phyloP scores from a whole-genome alignment of 37 sponge, comb jelly and placozoan genomes.

The Theonella swinhoei region DNA sequence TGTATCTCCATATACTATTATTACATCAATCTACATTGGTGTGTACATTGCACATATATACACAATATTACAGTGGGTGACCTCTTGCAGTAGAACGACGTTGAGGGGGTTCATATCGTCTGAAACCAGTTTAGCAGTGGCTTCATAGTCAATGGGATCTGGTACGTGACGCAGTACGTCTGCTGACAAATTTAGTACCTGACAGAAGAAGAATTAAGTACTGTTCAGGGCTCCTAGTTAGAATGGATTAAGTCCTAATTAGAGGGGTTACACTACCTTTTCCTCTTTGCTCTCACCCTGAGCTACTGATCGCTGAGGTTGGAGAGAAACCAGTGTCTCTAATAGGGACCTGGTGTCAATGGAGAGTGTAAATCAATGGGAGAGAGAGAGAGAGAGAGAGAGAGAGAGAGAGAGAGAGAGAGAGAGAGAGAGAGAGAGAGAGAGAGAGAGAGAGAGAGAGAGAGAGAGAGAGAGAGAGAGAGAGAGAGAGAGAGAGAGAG shows the following conservation, averaged over 20 bases:
- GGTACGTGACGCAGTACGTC: slow-evolving; percentile 94
- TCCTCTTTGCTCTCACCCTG: slow-evolving; percentile 97
- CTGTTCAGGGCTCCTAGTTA: too few species aligned
- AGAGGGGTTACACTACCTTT: slow-evolving; percentile 51
- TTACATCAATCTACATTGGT: too few species aligned
- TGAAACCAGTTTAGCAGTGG: slow-evolving; percentile 72
- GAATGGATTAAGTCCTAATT: background rate
- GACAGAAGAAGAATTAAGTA: background rate
- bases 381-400: slow-evolving; percentile 19
- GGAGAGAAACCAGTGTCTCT: slow-evolving; percentile 97
- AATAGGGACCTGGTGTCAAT: slow-evolving; percentile 87
- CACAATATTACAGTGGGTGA: too few species aligned
- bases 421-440: background rate
- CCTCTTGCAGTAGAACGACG: slow-evolving; percentile 96
- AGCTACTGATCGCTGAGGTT: slow-evolving; percentile 91
- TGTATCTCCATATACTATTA: too few species aligned
- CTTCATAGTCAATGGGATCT: slow-evolving; percentile 92
- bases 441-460: slow-evolving; percentile 6
- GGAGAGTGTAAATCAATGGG: background rate
- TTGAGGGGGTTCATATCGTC: slow-evolving; percentile 94
- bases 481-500: slow-evolving; percentile 6
- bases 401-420: slow-evolving; percentile 24
- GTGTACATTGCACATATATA: too few species aligned
- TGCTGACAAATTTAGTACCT: slow-evolving; percentile 93
- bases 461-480: slow-evolving; percentile 29